Evolutionary conservation across 2,797 vertebrate species (phyloP), one percentile per base, ranked within the genome.

Genomic region (Miichthys miiuy): DNA sequence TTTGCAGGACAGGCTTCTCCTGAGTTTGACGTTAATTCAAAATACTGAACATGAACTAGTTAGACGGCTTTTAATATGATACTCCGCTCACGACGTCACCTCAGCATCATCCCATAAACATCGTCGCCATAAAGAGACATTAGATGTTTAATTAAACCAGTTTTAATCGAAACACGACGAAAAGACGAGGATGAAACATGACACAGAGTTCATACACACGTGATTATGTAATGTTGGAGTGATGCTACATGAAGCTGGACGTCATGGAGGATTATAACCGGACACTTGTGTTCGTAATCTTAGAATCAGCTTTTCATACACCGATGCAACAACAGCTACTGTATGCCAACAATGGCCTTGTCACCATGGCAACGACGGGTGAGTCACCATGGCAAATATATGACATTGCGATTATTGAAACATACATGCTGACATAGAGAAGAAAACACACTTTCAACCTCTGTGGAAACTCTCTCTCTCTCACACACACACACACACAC

Each of bases 361-460:
- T 92, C 68, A 1, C 87, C 48, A 20, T 84, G 84, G 86, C 79
- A 91, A 89, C 87, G 7, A 20, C 1, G 27, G 54, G 30, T 87
- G 87, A 91, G 72, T 92, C 89, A 90, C 79, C 68, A 1, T 23
- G 17, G 71, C 18, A 44, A 77, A 85, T 73, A 75, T 65, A 82
- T 83, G 84, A 88, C 81, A 75, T 14, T 67, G 88, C 82, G 87
- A 82, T 84, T 87, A 78, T 1, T 46, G 38, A 61, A 81, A 67
- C 25, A 18, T 2, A 8, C 5, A 6, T 2, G 23, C 44, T 21
- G 12, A 69, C 50, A 55, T 8, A 0, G 58, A 41, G 48, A n/a
- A 54, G 10, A 38, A n/a, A n/a, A 76, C 55, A 67, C 61, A 77
- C 65, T 58, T 69, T 50, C 4, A 20, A 55, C 55, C 20, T 52